These are phyloP conservation scores for Cygnus buccinator DNA, from an alignment of 2,113 vertebrate species.

Conservation along the genomic window DNA sequence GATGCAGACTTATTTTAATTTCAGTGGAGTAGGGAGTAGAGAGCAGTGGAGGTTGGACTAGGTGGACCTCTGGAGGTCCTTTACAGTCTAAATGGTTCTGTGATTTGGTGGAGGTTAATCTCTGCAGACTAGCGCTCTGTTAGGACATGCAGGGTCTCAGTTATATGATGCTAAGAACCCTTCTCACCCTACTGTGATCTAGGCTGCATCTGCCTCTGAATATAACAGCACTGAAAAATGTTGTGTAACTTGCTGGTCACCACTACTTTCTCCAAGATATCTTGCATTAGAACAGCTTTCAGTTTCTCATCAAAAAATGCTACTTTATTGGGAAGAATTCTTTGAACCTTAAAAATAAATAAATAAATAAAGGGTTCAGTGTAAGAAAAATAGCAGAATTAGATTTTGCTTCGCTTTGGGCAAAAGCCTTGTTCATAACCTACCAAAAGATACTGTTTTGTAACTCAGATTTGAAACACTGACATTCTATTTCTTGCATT, in stretches of 20 bases:
- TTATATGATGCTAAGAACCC: background rate
- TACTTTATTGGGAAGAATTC: background rate
- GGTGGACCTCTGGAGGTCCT: background rate
- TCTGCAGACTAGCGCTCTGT: background rate
- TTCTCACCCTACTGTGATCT: background rate
- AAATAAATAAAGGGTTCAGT: background rate
- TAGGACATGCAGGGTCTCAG: background rate
- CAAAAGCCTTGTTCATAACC: background rate
- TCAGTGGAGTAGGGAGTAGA: accelerated
- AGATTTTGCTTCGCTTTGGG: background rate
- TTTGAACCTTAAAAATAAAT: background rate
- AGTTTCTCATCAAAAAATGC: background rate
- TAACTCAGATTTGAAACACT: background rate
- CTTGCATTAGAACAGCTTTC: background rate
- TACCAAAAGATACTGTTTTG: background rate
- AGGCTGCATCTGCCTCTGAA: background rate
- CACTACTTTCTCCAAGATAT: background rate
- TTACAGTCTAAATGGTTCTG: background rate
- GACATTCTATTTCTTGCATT: background rate
- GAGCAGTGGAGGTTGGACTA: background rate
- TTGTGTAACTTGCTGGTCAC: background rate
- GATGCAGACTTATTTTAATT: background rate
- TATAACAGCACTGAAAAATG: background rate
- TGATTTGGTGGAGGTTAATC: background rate
- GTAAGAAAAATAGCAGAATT: background rate